Evolutionary conservation across 2,797 vertebrate genomes (phyloP).

Genomic region (Urosaurus nigricauda): DNA sequence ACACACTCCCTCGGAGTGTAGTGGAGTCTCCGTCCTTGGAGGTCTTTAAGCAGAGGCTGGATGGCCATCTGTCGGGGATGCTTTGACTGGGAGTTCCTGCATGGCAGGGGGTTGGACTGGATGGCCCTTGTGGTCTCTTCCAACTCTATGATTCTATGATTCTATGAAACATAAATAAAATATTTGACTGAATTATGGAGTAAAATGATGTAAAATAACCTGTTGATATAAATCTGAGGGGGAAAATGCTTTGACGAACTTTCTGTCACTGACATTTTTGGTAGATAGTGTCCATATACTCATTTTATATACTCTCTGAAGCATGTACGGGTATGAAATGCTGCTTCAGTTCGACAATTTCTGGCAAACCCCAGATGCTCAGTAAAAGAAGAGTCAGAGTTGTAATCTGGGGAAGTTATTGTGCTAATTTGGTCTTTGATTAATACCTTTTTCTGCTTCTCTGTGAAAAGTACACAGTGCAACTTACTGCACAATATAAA

Average conservation of each 20-base stretch:
- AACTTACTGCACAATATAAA: conserved; percentile 6
- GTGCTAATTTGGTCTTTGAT: conserved; percentile 21
- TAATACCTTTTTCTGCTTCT: conserved; percentile 15
- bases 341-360: neutral
- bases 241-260: neutral
- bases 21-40: no score
- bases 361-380: neutral
- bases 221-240: neutral
- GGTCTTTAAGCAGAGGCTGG: no score
- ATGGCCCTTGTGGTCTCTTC: no score
- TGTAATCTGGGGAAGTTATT: conserved; percentile 18
- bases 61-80: no score
- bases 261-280: neutral
- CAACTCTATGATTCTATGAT: no score
- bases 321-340: neutral
- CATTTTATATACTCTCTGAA: no score
- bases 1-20: no score
- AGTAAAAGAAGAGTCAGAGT: conserved; percentile 14
- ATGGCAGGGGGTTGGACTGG: no score
- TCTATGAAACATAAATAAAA: neutral
- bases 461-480: conserved; percentile 11
- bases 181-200: neutral
- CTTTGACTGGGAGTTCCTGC: no score
- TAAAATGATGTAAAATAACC: neutral
- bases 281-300: neutral